Percentiles rank a stretch among this genome's conserved stretches.
phyloP scores from a whole-genome alignment of 2,113 vertebrate genomes.

The Malurus alboscapulatus region DNA sequence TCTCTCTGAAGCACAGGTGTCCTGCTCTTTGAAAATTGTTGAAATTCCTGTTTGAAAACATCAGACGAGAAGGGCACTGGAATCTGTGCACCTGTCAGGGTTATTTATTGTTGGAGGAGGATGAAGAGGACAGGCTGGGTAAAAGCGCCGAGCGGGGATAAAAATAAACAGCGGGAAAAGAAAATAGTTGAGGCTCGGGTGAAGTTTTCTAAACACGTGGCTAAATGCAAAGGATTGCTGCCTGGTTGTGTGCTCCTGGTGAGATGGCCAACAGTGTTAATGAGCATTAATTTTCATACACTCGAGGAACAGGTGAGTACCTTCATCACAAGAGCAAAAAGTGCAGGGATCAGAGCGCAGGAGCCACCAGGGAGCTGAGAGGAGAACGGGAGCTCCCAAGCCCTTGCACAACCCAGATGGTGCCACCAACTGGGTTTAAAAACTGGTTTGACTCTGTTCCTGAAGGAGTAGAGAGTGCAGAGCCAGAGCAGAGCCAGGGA shows the following conservation, averaged over 20 bases:
- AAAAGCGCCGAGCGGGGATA: neutral
- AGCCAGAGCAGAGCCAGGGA: neutral
- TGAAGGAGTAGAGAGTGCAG: neutral
- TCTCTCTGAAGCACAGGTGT: constrained; percentile 72
- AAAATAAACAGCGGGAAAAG: constrained; percentile 37
- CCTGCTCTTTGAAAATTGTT: constrained; percentile 67
- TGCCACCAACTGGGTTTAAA: neutral
- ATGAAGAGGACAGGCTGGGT: constrained; percentile 31
- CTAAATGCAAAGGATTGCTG: neutral
- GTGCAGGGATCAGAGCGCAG: neutral
- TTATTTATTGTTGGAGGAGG: constrained; percentile 65
- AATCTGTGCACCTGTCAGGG: constrained; percentile 70
- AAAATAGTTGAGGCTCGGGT: constrained; percentile 2
- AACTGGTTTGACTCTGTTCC: neutral
- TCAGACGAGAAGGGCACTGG: constrained; percentile 23
- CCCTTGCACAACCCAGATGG: neutral
- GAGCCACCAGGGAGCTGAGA: neutral
- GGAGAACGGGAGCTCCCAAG: neutral
- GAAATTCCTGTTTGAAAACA: constrained; percentile 65
- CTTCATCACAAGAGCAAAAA: neutral
- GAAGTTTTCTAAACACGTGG: neutral
- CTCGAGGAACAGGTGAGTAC: neutral
- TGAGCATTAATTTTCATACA: neutral
- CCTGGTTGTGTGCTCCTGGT: neutral
- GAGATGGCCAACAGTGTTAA: neutral